Evolutionary conservation across 2,888 invertebrate genomes (phyloP).

Genomic region (Parascotia fuliginaria): DNA sequence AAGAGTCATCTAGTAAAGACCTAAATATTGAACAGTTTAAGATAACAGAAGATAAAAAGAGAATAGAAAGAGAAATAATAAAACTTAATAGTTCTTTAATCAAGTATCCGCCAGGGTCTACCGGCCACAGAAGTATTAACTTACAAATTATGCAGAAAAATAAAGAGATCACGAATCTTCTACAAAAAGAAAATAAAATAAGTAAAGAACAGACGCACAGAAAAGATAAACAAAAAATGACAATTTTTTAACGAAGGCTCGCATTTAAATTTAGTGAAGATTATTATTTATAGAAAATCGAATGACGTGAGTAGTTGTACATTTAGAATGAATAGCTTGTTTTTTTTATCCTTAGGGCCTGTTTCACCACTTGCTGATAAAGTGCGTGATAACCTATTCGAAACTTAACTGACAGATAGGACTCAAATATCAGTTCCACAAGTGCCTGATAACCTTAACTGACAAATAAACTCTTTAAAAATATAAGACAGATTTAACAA

Average conservation of each 20-base stretch:
- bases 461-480: no score
- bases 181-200: conserved; percentile 87
- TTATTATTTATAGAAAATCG: no score
- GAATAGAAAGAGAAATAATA: conserved; percentile 88
- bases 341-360: no score
- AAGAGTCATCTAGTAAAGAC: conserved; percentile 87
- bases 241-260: conserved; percentile 87
- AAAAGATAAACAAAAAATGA: conserved; percentile 90
- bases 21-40: conserved; percentile 91
- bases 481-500: no score
- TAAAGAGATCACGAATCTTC: conserved; percentile 86
- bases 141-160: conserved; percentile 87
- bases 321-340: no score
- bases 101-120: conserved; percentile 86
- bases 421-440: no score
- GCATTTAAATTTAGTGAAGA: neutral
- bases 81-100: conserved; percentile 88
- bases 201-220: conserved; percentile 89
- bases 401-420: no score
- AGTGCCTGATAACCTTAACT: no score
- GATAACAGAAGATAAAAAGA: conserved; percentile 89
- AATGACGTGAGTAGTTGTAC: no score
- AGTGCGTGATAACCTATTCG: no score
- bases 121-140: conserved; percentile 86
- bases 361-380: no score